Evolutionary conservation across 2,888 invertebrate genomes (phyloP), one percentile per base, ranked within the genome.

Genomic region (Mantis religiosa): DNA sequence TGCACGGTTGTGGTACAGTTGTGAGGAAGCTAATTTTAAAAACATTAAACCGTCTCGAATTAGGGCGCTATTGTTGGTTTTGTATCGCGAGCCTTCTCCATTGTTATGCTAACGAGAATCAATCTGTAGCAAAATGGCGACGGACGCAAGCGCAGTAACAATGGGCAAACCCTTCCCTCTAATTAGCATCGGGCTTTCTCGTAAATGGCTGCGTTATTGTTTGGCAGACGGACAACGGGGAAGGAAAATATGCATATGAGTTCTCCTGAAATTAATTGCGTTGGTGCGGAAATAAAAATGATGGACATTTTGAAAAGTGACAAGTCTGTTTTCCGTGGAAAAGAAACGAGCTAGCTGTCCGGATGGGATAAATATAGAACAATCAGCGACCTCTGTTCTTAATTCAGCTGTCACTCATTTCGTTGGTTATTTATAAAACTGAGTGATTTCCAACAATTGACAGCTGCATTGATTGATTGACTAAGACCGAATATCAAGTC

Each of bases 31-130:
- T 12, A 41, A 41, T 87, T 87, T 82, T 82, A 41, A 82, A 82
- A 87, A 82, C 82, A 87, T 81, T 87, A 81, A 87, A 87, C 82
- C 87, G 81, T 34, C 87, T 30, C 82, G 30, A 81, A 82, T 81
- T 47, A 41, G 28, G 12, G 71, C 34, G 28, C 8, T 71, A 81
- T 71, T 87, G 87, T 87, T 87, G 34, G 87, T 87, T 87, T 87
- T 82, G 30, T 87, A 27, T 34, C 28, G 82, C 34, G 82, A 82
- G 41, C 82, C 34, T 30, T 82, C 12, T 30, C 82, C 87, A 87
- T 87, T 87, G 87, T 87, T n/a, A 87, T 87, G 87, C 34, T 87
- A 87, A 87, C 82, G 9, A n/a, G 87, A 34, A 82, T 87, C 87
- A 87, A 87, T 87, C 87, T 87, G 82, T 34, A 82, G 82, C 34